Base-by-base conservation (phyloP, 2,113 vertebrate species). In the Hippocampus abdominalis region DNA sequence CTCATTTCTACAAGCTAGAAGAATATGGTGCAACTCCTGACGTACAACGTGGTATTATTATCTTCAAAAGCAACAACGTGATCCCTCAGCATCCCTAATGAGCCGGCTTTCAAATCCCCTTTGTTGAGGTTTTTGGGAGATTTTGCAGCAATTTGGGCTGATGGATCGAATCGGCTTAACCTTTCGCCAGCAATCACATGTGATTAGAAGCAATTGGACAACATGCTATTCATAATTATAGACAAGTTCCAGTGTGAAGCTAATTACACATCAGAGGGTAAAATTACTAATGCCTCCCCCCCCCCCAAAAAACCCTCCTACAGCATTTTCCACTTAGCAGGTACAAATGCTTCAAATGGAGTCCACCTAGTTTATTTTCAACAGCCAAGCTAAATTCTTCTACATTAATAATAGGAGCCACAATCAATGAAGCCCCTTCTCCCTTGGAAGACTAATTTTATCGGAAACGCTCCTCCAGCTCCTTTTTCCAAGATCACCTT, bases 141-240 rank as follows among this genome's bases (percentile, higher is more conserved):
- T 84, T 78, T 81, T 18, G 64, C 61, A n/a, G 77, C 64, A 74
- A 80, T 82, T 70, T 75, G 71, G 67, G 70, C 62, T 46, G 71
- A 78, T 59, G 81, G 78, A 89, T 84, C 83, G 82, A 70, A 76
- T 82, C 73, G 68, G 74, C 75, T 89, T 88, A 90, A 88, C 86
- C 88, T 86, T 83, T 82, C 71, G 71, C 78, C 62, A 68, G 81
- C 71, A 90, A 89, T 87, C 85, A 87, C 46, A 69, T 70, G 84
- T 80, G 85, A 90, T 90, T 89, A 90, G 77, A 60, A 67, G 82
- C 78, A 74, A 86, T 87, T 81, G 68, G 76, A 77, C 77, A 75
- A 70, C 61, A 72, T 79, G 77, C 78, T 84, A 80, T 87, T 77
- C 69, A 59, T 62, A 74, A 81, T 77, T 68, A 75, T 57, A 66